Conservation (phyloP, 2,113 vertebrate species). For the Passer montanus region DNA sequence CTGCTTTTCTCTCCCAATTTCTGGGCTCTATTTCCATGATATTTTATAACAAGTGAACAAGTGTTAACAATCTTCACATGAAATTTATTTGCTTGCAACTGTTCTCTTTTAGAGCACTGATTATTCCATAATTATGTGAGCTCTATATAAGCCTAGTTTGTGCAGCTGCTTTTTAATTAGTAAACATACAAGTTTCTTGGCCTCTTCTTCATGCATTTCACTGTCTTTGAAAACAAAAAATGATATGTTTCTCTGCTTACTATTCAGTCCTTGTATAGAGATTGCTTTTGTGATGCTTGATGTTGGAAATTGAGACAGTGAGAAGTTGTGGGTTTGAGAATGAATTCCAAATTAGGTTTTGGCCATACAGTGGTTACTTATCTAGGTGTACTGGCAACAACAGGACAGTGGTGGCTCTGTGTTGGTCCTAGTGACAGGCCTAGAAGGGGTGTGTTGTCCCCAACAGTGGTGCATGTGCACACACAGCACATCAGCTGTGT, state of each 20-base stretch:
- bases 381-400: neutral
- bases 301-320: neutral
- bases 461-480: neutral
- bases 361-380: neutral
- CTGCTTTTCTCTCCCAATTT: neutral
- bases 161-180: neutral
- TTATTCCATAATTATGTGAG: neutral
- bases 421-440: neutral
- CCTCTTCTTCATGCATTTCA: neutral
- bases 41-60: neutral
- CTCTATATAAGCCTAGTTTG: neutral
- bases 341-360: neutral
- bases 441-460: neutral
- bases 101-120: neutral
- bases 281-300: neutral
- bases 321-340: neutral
- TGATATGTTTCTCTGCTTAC: neutral
- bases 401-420: neutral
- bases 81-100: neutral
- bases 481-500: neutral
- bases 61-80: neutral
- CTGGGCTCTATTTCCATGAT: neutral
- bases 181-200: neutral
- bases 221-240: neutral
- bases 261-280: neutral